Base-by-base conservation (phyloP, 2,888 invertebrate genomes). In the Erannis defoliaria region DNA sequence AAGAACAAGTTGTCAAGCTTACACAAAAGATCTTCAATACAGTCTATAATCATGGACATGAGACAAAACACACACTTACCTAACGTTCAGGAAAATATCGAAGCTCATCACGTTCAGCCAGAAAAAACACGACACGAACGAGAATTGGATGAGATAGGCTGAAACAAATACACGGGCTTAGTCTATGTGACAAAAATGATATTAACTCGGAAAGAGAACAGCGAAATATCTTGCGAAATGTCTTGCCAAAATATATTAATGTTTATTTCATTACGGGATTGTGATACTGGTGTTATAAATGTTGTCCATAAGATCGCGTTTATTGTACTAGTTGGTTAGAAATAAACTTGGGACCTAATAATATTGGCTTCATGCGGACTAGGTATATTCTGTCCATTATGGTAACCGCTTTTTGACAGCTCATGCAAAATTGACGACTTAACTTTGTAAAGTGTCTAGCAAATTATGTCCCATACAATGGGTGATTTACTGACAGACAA, bases 101-200 rank as follows among this genome's bases (percentile, higher is more conserved):
- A 95, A 94, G 79, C 95, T 95, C 94, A 95, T 94, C 45, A 95
- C 94, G 81, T 95, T 95, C 63, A 95, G 84, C 95, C 95, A 95
- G 86, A 95, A 95, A 85, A 95, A 95, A 75, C 95, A 94, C 37
- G 95, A 94, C 49, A 95, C 90, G 83, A 95, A 95, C 2, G 94
- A 94, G 77, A 95, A 94, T 79, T 95, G 95, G 74, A 95, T 95
- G 70, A 94, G 81, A 81, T 94, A 95, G 9, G 94, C 95, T 95
- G 93, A 70, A 93, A 94, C 68, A 81, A 83, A 82, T 59, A 64
- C 62, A 62, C 53, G 33, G 35, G 55, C 49, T 66, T 61, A 61
- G 48, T 40, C 23, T 38, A n/a, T 53, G 37, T 53, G 37, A 53
- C 49, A 37, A 57, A 59, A 48, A 31, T 46, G 35, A 59, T 48